phyloP scores from a whole-genome alignment of 2,113 vertebrate species.

The Bufo bufo region DNA sequence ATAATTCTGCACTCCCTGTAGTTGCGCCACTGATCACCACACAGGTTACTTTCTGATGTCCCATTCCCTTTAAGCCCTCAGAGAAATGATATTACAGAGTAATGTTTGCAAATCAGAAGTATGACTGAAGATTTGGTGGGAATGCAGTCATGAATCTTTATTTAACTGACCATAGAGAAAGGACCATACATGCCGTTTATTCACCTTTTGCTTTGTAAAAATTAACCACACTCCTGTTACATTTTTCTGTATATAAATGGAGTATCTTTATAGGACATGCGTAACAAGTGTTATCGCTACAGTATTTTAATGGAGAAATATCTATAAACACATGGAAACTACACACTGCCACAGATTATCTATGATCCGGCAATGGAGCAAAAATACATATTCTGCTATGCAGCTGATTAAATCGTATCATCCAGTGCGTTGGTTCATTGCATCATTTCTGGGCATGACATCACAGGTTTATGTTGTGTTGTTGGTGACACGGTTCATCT shows the following conservation, averaged over 20 bases:
- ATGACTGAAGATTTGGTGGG: too few species aligned
- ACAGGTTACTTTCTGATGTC: too few species aligned
- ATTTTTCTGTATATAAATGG: background rate
- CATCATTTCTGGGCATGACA: constrained; percentile 27
- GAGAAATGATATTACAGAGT: too few species aligned
- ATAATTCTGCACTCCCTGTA: too few species aligned
- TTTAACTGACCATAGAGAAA: background rate
- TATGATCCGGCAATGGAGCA: background rate
- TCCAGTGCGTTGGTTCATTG: background rate
- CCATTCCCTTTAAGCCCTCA: too few species aligned
- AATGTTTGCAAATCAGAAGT: too few species aligned
- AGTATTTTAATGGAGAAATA: background rate
- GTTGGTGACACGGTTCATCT: background rate
- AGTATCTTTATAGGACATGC: background rate
- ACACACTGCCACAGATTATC: background rate
- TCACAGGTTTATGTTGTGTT: constrained; percentile 21
- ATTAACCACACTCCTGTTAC: too few species aligned
- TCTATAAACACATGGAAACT: background rate
- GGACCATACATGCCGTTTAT: too few species aligned
- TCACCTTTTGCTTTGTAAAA: too few species aligned
- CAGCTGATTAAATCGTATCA: background rate
- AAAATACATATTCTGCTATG: background rate
- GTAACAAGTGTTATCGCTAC: background rate
- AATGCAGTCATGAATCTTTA: too few species aligned
- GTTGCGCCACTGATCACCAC: too few species aligned